A percentile compares a stretch with the other conserved stretches of the same genome.
Evolutionary conservation across 2,113 vertebrate species (phyloP).

Genomic region (Siniperca knerii): DNA sequence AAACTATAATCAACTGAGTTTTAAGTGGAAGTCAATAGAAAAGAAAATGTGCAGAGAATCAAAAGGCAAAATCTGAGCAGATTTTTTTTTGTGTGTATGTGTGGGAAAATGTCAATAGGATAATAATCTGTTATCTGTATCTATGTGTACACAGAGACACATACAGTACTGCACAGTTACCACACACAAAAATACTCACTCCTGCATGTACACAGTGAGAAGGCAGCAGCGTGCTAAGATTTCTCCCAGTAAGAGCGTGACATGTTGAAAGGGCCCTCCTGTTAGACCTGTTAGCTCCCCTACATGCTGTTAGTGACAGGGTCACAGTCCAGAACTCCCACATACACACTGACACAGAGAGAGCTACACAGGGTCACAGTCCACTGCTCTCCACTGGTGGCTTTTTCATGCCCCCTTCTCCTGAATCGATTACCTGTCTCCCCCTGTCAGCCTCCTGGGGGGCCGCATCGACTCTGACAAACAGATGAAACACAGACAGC

Average conservation of each 20-base stretch:
- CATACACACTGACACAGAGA: constrained; percentile 1
- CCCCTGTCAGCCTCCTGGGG: constrained; percentile 58
- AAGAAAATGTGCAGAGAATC: neutral
- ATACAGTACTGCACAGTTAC: neutral
- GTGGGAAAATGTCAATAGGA: neutral
- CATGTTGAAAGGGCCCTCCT: constrained; percentile 30
- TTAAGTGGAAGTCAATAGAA: neutral
- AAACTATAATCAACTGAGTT: neutral
- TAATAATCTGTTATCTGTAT: neutral
- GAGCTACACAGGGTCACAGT: constrained; percentile 48
- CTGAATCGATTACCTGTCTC: constrained; percentile 78
- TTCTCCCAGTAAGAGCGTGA: constrained; percentile 24
- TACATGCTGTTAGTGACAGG: constrained; percentile 55
- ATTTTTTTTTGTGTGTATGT: neutral
- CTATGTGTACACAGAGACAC: neutral
- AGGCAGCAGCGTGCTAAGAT: constrained; percentile 14
- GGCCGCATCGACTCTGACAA: constrained; percentile 51
- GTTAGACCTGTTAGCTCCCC: constrained; percentile 55
- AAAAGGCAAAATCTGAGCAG: neutral
- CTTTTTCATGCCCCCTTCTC: constrained; percentile 49
- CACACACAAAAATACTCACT: neutral
- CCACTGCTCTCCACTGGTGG: constrained; percentile 52
- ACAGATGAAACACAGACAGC: constrained; percentile 57
- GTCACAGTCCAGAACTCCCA: constrained; percentile 47
- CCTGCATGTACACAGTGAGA: constrained; percentile 1